Conservation (phyloP, 2,113 vertebrate genomes). For the Numida meleagris region DNA sequence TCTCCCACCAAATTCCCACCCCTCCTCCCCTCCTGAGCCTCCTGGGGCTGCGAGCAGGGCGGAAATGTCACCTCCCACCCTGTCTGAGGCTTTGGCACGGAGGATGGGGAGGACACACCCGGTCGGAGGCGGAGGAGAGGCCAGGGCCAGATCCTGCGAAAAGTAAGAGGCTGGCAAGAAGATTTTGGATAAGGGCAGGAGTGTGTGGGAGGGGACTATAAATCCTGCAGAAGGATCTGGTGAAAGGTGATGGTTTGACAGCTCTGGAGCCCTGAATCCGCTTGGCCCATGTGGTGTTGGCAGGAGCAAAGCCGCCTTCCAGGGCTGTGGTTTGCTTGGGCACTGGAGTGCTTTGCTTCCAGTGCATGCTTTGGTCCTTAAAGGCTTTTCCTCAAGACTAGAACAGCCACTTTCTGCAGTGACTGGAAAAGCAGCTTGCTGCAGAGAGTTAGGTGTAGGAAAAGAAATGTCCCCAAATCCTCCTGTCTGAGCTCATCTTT, state of each 20-base stretch:
- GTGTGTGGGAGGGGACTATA: background rate
- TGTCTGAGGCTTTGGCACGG: background rate
- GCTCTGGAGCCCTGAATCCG: background rate
- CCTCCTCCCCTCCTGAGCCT: background rate
- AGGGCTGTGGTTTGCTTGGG: background rate
- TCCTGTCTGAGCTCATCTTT: no score
- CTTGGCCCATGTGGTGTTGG: background rate
- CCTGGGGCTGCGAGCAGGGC: background rate
- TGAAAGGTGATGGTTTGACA: background rate
- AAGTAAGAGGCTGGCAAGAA: background rate
- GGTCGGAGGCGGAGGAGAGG: background rate
- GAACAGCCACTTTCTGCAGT: background rate
- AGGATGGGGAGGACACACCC: background rate
- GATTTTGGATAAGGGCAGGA: background rate
- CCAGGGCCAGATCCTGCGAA: background rate
- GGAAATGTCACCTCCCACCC: background rate
- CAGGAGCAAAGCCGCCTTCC: background rate
- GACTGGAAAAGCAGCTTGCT: background rate
- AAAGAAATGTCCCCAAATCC: background rate
- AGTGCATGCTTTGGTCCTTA: background rate
- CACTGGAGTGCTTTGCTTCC: background rate
- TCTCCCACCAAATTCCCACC: background rate
- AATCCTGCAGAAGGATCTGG: background rate
- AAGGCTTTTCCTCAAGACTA: background rate
- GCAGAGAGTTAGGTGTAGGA: background rate